Percentiles rank a stretch among this genome's conserved stretches.
Conservation (phyloP, 2,797 vertebrate genomes). For the Mus caroli region DNA sequence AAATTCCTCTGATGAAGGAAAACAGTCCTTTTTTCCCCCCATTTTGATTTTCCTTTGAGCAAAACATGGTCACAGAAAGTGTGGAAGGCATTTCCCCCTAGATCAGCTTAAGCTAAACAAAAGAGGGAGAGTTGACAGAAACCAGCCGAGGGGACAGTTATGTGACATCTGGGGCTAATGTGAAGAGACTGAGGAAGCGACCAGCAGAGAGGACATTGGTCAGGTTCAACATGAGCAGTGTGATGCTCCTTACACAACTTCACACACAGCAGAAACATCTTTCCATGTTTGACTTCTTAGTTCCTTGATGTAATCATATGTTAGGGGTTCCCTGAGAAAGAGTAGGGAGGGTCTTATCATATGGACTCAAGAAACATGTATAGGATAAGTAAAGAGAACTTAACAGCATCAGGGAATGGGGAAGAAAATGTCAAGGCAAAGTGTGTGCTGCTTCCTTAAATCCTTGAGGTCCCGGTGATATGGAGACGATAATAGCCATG, state of each 20-base stretch:
- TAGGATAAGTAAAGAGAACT: background rate
- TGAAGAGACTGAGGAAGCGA: background rate
- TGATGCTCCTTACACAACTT: background rate
- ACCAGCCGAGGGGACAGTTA: background rate
- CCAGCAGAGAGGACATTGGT: background rate
- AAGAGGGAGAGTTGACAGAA: background rate
- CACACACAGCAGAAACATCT: background rate
- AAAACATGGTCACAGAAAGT: background rate
- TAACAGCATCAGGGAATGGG: background rate
- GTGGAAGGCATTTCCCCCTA: background rate
- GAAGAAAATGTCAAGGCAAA: background rate
- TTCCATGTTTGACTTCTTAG: background rate
- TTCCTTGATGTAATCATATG: background rate
- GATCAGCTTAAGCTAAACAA: background rate
- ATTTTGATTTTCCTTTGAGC: constrained; percentile 7
- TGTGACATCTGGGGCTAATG: background rate
- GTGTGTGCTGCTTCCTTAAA: background rate
- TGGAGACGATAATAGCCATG: background rate
- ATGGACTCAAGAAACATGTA: background rate
- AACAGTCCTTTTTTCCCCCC: background rate
- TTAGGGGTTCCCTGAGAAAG: background rate
- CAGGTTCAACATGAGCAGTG: background rate
- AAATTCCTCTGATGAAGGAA: constrained; percentile 43
- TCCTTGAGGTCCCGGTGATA: background rate
- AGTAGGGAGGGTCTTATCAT: too few relatives aligned